Evolutionary conservation across 2,888 invertebrate species (phyloP).

Genomic region (Meiosimyza platycephala): DNA sequence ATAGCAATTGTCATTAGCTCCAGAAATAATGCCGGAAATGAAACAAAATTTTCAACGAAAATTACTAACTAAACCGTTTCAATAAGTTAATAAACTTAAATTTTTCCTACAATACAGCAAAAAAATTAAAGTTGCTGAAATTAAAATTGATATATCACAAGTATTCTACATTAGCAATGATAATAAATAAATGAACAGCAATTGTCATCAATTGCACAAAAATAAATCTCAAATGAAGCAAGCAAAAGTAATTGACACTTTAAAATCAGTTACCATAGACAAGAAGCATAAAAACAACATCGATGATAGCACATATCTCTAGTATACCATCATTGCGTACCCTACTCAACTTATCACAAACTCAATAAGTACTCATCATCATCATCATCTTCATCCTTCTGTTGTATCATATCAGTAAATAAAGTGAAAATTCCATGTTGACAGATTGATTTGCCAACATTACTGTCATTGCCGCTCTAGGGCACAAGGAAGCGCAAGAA

Average conservation of each 20-base stretch:
- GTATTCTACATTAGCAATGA: conserved; percentile 1
- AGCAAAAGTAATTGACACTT: conserved; percentile 30
- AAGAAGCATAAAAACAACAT: conserved; percentile 31
- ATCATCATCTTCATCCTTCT: background rate
- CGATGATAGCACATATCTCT: conserved; percentile 24
- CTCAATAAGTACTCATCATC: background rate
- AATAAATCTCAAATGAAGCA: conserved; percentile 5
- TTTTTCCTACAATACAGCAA: no score
- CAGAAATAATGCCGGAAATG: no score
- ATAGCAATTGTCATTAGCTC: no score
- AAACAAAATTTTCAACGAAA: no score
- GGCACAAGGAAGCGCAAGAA: background rate
- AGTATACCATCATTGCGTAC: background rate
- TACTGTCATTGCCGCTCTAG: background rate
- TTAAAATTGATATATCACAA: conserved; percentile 12
- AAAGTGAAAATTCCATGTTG: conserved; percentile 36
- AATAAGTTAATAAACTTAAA: no score
- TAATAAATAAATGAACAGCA: conserved; percentile 1
- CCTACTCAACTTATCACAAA: conserved; percentile 28
- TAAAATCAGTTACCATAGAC: background rate
- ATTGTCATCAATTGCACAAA: background rate
- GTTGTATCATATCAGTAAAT: conserved; percentile 31
- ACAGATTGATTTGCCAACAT: conserved; percentile 35
- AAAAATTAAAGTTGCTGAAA: background rate
- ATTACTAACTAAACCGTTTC: no score